These are phyloP conservation scores for Drosophila setifemur DNA, from an alignment of 1,140 invertebrate species.

Conservation along the genomic window DNA sequence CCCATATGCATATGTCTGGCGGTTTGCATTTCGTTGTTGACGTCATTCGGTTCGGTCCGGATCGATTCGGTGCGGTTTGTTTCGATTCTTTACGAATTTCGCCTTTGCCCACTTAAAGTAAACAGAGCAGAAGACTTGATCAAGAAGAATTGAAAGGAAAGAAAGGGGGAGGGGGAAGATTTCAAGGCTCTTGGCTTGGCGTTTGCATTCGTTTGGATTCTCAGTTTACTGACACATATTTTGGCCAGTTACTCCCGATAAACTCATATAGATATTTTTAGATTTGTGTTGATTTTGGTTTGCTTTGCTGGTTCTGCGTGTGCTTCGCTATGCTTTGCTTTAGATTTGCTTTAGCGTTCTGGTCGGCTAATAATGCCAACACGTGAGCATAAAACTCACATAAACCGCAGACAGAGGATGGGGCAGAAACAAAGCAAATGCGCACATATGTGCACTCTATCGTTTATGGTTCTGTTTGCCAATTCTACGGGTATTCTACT, in stretches of 20 bases:
- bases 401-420: conserved; percentile 41
- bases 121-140: conserved; percentile 17
- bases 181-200: conserved; percentile 17
- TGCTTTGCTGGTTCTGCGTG: background rate
- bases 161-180: background rate
- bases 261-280: background rate
- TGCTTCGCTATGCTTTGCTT: no score
- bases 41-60: conserved; percentile 32
- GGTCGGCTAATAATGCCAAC: conserved; percentile 38
- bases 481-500: conserved; percentile 44
- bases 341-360: conserved; percentile 12
- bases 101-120: conserved; percentile 40
- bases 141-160: background rate
- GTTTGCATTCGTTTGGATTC: conserved; percentile 6
- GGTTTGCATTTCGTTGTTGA: conserved; percentile 25
- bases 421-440: conserved; percentile 51
- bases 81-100: conserved; percentile 20
- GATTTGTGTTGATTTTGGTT: background rate
- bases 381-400: conserved; percentile 73
- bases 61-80: conserved; percentile 17
- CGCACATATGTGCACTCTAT: conserved; percentile 51
- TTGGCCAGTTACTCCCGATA: background rate
- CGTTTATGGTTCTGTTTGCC: conserved; percentile 57
- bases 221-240: conserved; percentile 40
- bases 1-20: conserved; percentile 23